Base-by-base conservation (phyloP, 2,113 vertebrate genomes). In the Pygoscelis adeliae region DNA sequence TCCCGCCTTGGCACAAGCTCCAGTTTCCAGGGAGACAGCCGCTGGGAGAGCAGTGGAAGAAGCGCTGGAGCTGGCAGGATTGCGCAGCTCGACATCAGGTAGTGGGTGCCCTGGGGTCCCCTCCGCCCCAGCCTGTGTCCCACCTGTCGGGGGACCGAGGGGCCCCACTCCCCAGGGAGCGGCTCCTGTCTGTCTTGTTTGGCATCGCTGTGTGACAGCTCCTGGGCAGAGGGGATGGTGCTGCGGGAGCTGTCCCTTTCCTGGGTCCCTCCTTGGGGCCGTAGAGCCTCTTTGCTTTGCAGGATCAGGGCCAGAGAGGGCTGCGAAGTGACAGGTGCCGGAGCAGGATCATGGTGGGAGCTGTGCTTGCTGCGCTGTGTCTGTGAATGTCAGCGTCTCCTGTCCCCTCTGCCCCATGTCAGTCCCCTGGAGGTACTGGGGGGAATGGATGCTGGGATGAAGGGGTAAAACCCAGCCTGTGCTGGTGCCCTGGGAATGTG, bases 21-120 rank as follows among this genome's bases (percentile, higher is more conserved):
- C 73, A 71, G 88, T 96, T 97, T 91, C 90, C 95, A 92, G 95
- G 95, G 96, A 93, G 90, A 96, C 83, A 72, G 78, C 38, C 0
- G 3, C 87, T 76, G 88, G 85, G 77, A 83, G 59, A 61, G 66
- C 49, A 9, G 11, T 58, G 93, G 76, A 38, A 72, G 58, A n/a
- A 72, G 58, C 0, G 2, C 71, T 86, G 85, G 71, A 56, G 72
- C 62, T 56, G 87, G 8, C 23, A 63, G 78, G 59, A 52, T 49
- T 40, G 46, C 38, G 30, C 32, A 82, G 52, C 74, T 66, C 61
- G 47, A 5, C 40, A 9, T 13, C 32, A 44, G 67, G 42, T 5
- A 9, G 21, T 10, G 27, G 52, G 30, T n/a, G n/a, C 22, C 46
- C 11, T 10, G 10, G 13, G 34, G 1, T 47, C 19, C 20, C 20